These are phyloP conservation scores for Wiebesia pumilae DNA, from an alignment of 1,140 invertebrate species.

Conservation along the genomic window DNA sequence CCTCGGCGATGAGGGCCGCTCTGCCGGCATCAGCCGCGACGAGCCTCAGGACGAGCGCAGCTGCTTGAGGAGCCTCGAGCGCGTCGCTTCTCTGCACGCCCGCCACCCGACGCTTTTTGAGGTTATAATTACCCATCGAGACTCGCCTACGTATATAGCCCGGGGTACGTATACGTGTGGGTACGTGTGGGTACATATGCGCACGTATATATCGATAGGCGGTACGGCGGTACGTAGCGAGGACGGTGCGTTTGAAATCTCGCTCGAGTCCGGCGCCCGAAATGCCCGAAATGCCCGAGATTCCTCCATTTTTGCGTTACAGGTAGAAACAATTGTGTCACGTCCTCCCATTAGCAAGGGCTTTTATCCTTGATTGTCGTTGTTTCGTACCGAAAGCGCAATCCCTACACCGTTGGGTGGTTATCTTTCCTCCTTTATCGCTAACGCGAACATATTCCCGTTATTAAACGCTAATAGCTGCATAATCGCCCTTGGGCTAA, in stretches of 20 bases:
- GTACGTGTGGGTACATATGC: background rate
- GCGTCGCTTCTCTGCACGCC: background rate
- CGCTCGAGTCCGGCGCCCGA: background rate
- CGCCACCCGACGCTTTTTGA: slow-evolving; percentile 35
- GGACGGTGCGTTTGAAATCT: background rate
- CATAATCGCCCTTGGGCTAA: background rate
- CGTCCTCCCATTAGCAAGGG: background rate
- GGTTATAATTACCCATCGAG: slow-evolving; percentile 44
- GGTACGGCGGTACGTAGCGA: background rate
- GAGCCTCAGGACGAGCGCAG: background rate
- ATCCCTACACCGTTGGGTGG: background rate
- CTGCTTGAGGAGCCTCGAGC: slow-evolving; percentile 9
- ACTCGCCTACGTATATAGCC: background rate
- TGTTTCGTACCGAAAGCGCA: too few relatives aligned
- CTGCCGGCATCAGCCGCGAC: background rate
- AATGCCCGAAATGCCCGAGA: background rate
- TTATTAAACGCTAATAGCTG: background rate
- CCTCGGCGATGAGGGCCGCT: background rate
- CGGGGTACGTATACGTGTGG: slow-evolving; percentile 26
- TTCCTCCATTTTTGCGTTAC: background rate
- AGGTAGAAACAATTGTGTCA: background rate
- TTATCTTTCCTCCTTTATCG: too few relatives aligned
- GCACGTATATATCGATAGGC: background rate
- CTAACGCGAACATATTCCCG: background rate
- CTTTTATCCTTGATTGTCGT: background rate